Evolutionary conservation across 1,140 invertebrate species (phyloP), one percentile per base, ranked within the genome.

Genomic region (Ceratoteleas bidentatus): DNA sequence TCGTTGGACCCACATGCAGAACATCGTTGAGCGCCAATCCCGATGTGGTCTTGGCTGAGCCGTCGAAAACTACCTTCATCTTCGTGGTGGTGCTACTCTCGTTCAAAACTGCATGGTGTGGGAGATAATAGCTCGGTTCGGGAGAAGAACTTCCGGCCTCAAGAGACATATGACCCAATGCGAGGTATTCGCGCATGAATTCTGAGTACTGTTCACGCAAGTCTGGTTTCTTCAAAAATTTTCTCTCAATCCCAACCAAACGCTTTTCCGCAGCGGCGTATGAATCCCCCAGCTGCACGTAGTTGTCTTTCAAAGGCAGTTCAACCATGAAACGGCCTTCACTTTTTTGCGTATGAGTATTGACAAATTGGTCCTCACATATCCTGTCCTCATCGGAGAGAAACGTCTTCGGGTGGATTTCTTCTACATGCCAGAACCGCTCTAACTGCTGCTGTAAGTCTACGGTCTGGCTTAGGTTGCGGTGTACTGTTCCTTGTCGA

Each of bases 81-180:
- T 60, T 50, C 3, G 54, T 58, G 9, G 66, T 69, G 93, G 94
- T 85, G 95, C 95, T 70, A 8, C 52, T 34, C 10, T 70, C 33
- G 15, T 60, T 60, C 7, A 60, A 60, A n/a, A 60, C 57, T 3
- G 38, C 57, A 2, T 60, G 38, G 34, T 60, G 40, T 10, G 43
- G 40, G n/a, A 60, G 24, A 47, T 60, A 60, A 6, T 47, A 45
- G 0, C 10, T 34, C 3, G 9, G 11, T 11, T 56, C 32, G 3
- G 13, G 3, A 15, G 3, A 13, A 13, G 3, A 14, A 4, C 14
- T 8, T 8, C 11, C 33, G 8, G 11, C 33, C 7, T 11, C n/a
- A 14, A 14, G 33, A n/a, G 33, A 15, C 53, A 38, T 56, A 11
- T 56, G n/a, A 38, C 33, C 53, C 16, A 56, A 6, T 14, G 34